phyloP scores from a whole-genome alignment of 2,113 vertebrate genomes.

The Opisthocomus hoazin region DNA sequence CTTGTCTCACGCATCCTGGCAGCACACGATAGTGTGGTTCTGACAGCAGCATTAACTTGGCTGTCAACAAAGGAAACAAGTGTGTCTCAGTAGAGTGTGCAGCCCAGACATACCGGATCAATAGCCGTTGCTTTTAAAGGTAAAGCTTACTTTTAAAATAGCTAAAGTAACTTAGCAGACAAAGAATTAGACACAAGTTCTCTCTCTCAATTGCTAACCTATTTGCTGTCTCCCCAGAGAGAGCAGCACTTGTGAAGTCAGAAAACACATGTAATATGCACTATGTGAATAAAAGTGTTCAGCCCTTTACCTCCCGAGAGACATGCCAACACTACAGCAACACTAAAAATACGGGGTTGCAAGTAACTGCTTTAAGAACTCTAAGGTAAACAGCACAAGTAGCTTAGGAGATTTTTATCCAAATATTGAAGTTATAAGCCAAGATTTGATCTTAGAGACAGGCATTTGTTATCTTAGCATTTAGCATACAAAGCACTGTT shows the following conservation, averaged over 20 bases:
- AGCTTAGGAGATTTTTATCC: neutral
- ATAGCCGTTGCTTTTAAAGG: neutral
- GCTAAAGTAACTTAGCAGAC: neutral
- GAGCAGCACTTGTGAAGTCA: neutral
- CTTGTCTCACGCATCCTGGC: neutral
- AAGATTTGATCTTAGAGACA: neutral
- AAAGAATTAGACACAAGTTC: neutral
- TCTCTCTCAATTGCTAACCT: neutral
- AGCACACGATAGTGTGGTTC: neutral
- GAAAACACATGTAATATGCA: neutral
- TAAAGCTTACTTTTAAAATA: neutral
- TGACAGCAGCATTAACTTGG: neutral
- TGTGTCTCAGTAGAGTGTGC: neutral
- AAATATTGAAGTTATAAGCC: neutral
- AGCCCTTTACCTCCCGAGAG: neutral
- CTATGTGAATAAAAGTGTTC: neutral
- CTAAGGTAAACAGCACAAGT: neutral
- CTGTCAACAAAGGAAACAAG: constrained; percentile 17
- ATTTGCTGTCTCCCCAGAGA: neutral
- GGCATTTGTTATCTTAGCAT: neutral
- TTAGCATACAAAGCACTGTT: neutral
- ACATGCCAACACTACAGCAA: neutral
- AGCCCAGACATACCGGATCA: neutral
- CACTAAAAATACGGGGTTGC: neutral
- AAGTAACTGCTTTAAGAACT: neutral